These are phyloP conservation scores for Eilema depressum DNA, from an alignment of 2,888 invertebrate species.

Conservation along the genomic window DNA sequence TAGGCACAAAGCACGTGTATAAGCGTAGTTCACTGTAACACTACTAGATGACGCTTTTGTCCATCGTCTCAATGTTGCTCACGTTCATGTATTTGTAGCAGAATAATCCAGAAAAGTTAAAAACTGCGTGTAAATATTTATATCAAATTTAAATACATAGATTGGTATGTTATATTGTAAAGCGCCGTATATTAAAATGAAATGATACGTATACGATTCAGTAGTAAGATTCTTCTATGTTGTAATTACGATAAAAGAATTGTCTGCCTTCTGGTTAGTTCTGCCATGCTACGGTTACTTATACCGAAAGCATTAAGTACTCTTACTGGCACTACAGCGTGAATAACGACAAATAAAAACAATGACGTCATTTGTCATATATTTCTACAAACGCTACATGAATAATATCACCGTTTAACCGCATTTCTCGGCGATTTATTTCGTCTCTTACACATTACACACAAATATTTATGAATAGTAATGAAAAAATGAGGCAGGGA, in stretches of 20 bases:
- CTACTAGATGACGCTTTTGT: not conserved
- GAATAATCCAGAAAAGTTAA: not conserved
- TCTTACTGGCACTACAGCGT: conserved; percentile 4
- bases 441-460: not conserved
- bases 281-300: not conserved
- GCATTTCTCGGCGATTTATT: conserved; percentile 5
- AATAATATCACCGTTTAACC: conserved; percentile 7
- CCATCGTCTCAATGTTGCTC: not conserved
- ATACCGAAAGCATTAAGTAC: too few species aligned
- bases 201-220: not conserved
- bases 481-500: conserved; percentile 20
- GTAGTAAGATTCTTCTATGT: not conserved
- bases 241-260: not conserved
- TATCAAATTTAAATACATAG: too few species aligned
- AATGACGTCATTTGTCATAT: conserved; percentile 12
- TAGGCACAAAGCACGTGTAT: conserved; percentile 3
- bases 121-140: not conserved
- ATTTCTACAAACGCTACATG: conserved; percentile 26
- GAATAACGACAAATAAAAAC: conserved; percentile 12
- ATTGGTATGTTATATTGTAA: not conserved
- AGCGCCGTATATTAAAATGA: not conserved
- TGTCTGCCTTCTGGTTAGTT: not conserved
- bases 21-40: not conserved
- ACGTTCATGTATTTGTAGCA: not conserved
- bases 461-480: conserved; percentile 5